These are phyloP conservation scores for Hoplostethus mediterraneus DNA, from an alignment of 2,797 vertebrate species.

Conservation along the genomic window DNA sequence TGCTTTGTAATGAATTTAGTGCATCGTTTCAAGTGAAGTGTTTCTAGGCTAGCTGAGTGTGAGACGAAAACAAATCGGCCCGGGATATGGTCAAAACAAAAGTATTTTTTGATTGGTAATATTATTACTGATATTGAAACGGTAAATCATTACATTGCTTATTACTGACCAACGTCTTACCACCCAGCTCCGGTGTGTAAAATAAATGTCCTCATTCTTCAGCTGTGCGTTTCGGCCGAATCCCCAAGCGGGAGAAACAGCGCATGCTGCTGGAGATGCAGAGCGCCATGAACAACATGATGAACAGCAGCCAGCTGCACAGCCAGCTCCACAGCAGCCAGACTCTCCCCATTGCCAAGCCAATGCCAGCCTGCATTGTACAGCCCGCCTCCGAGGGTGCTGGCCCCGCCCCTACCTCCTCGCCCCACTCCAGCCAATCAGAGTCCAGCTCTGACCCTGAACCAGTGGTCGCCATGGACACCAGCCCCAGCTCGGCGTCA, in stretches of 20 bases:
- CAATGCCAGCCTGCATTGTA: slow-evolving; percentile 23
- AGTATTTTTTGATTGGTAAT: too few relatives aligned
- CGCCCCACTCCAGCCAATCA: slow-evolving; percentile 58
- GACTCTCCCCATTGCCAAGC: slow-evolving; percentile 41
- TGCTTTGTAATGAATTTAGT: too few relatives aligned
- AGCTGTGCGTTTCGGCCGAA: slow-evolving; percentile 96
- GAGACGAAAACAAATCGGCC: too few relatives aligned
- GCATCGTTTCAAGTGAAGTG: too few relatives aligned
- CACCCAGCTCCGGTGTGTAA: too few relatives aligned
- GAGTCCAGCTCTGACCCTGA: slow-evolving; percentile 63
- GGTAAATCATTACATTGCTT: too few relatives aligned
- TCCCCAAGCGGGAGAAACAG: slow-evolving; percentile 96
- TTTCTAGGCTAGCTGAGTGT: too few relatives aligned
- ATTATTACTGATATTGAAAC: too few relatives aligned
- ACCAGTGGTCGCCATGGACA: slow-evolving; percentile 75
- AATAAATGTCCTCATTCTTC: slow-evolving; percentile 41
- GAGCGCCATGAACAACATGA: slow-evolving; percentile 97
- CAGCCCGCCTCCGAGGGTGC: slow-evolving; percentile 41
- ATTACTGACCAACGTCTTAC: too few relatives aligned
- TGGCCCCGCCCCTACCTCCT: slow-evolving; percentile 50
- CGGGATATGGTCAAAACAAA: too few relatives aligned
- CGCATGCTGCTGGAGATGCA: slow-evolving; percentile 98
- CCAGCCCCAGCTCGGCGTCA: slow-evolving; percentile 64
- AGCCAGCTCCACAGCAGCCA: slow-evolving; percentile 76
- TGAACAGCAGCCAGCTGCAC: slow-evolving; percentile 89